These are phyloP conservation scores for Papilio gigon DNA, from an alignment of 2,888 invertebrate genomes.

Conservation along the genomic window DNA sequence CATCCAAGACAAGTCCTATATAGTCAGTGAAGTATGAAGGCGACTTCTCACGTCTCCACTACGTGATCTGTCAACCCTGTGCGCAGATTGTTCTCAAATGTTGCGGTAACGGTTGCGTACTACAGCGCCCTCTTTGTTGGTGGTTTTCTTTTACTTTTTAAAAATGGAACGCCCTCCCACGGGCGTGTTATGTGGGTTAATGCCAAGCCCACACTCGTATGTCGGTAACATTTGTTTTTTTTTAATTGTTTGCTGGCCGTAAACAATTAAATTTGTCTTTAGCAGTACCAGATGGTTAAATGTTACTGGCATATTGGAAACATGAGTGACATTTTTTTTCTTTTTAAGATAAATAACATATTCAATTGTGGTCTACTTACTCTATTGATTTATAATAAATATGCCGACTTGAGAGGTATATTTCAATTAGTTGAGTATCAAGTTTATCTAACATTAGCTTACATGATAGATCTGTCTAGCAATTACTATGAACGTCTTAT, in stretches of 20 bases:
- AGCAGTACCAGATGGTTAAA: neutral
- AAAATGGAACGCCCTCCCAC: slow-evolving; percentile 79
- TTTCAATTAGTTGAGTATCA: neutral
- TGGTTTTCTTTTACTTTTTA: slow-evolving; percentile 62
- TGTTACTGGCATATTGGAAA: slow-evolving; percentile 1
- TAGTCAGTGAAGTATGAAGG: slow-evolving; percentile 37
- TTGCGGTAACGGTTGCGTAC: slow-evolving; percentile 60
- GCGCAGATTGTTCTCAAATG: slow-evolving; percentile 61
- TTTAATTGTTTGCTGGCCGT: slow-evolving; percentile 24
- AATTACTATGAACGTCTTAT: slow-evolving; percentile 16
- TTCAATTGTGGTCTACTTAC: no score
- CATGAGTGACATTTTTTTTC: neutral
- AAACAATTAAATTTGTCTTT: slow-evolving; percentile 17
- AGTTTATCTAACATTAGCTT: neutral
- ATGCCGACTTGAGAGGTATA: neutral
- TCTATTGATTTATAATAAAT: no score
- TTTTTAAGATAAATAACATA: no score
- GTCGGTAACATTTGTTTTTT: slow-evolving; percentile 13
- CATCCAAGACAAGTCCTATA: slow-evolving; percentile 29
- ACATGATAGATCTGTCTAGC: neutral
- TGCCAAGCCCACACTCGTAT: slow-evolving; percentile 71
- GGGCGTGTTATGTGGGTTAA: slow-evolving; percentile 75
- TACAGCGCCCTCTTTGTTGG: slow-evolving; percentile 51
- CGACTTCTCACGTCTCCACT: slow-evolving; percentile 33
- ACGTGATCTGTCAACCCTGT: slow-evolving; percentile 37